Evolutionary conservation across 2,113 vertebrate genomes (phyloP).

Genomic region (Nymphicus hollandicus): DNA sequence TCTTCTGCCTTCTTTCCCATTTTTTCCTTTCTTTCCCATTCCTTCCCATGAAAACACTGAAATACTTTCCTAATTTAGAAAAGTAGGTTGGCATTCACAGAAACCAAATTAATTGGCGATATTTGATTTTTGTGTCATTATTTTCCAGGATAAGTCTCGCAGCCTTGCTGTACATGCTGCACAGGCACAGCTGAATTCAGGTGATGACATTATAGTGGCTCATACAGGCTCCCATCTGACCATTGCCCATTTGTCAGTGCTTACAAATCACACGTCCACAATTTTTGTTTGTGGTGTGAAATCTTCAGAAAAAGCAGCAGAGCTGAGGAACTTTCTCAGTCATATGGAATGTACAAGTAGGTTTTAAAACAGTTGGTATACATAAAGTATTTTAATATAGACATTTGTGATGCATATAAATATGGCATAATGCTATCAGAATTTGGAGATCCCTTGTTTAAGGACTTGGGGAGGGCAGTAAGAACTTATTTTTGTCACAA

Average conservation of each 20-base stretch:
- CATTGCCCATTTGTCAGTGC: slow-evolving; percentile 78
- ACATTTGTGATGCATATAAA: not conserved
- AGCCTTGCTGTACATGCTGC: slow-evolving; percentile 82
- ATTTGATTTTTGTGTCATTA: not conserved
- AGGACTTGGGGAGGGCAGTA: not conserved
- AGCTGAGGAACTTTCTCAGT: slow-evolving; percentile 72
- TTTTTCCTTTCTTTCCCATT: not conserved
- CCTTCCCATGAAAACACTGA: not conserved
- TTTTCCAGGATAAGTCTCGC: slow-evolving; percentile 86
- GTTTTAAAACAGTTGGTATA: slow-evolving; percentile 11
- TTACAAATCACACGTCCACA: slow-evolving; percentile 60
- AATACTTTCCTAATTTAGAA: not conserved
- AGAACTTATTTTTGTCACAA: not conserved
- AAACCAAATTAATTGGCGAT: not conserved
- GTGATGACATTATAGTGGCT: slow-evolving; percentile 81
- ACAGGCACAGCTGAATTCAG: slow-evolving; percentile 70
- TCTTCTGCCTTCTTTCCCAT: not conserved
- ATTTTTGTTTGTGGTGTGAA: slow-evolving; percentile 81
- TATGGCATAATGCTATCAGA: not conserved
- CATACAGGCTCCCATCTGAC: slow-evolving; percentile 82
- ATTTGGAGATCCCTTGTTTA: not conserved
- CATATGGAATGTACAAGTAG: slow-evolving; percentile 87
- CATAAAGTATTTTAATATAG: not conserved
- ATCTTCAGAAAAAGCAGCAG: slow-evolving; percentile 66
- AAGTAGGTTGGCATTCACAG: not conserved